These are phyloP conservation scores for Danaus plexippus DNA, from an alignment of 1,140 invertebrate species.

Conservation along the genomic window DNA sequence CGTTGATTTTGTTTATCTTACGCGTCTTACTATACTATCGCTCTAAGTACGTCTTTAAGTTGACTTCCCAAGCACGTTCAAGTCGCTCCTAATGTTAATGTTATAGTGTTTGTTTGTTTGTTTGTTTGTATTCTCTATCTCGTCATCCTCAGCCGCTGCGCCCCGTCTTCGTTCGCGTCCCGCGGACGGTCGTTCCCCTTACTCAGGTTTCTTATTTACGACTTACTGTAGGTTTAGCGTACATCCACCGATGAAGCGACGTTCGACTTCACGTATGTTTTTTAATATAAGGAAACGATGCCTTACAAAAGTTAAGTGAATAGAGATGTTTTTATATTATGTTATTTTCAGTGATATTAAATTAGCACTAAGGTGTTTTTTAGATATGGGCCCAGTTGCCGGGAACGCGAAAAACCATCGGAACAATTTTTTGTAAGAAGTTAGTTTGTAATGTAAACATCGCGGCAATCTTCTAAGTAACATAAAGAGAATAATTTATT, in stretches of 20 bases:
- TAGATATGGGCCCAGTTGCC: conserved; percentile 42
- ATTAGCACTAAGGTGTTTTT: conserved; percentile 64
- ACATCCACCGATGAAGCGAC: conserved; percentile 61
- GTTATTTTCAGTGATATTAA: conserved; percentile 67
- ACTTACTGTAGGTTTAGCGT: conserved; percentile 57
- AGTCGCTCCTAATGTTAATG: conserved; percentile 10
- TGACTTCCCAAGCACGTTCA: conserved; percentile 14
- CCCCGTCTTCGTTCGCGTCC: conserved; percentile 6
- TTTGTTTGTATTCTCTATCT: conserved; percentile 8
- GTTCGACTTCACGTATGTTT: conserved; percentile 47
- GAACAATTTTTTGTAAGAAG: conserved; percentile 62
- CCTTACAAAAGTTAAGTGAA: conserved; percentile 69
- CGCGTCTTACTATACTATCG: conserved; percentile 9
- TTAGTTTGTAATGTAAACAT: conserved; percentile 68
- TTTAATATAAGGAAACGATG: conserved; percentile 67
- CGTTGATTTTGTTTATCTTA: conserved; percentile 13
- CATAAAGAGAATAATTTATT: conserved; percentile 71
- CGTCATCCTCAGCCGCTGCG: conserved; percentile 1
- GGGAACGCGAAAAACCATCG: conserved; percentile 50
- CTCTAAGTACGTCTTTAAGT: conserved; percentile 16
- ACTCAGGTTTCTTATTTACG: conserved; percentile 34
- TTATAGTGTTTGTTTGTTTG: conserved; percentile 22
- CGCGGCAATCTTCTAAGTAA: conserved; percentile 69
- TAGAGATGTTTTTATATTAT: conserved; percentile 68
- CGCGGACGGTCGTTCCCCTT: conserved; percentile 28